Conservation (phyloP, 2,888 invertebrate species). For the Clostera curtula region DNA sequence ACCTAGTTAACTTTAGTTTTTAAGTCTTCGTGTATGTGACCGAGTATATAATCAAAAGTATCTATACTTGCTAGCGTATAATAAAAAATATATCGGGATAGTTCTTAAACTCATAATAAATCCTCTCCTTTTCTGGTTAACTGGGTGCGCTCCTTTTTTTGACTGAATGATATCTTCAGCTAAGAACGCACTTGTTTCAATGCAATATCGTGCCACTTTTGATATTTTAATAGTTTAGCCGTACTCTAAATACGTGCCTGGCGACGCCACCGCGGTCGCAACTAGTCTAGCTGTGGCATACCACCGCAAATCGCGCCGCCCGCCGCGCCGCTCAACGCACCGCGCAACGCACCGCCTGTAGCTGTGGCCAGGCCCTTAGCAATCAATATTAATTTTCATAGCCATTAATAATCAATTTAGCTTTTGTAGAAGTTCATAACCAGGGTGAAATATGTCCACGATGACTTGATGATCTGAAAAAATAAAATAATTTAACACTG, state of each 20-base stretch:
- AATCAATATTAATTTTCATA: not conserved
- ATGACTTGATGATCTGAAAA: constrained; percentile 35
- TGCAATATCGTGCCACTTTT: not conserved
- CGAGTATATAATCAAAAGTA: too few relatives aligned
- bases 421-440: constrained; percentile 26
- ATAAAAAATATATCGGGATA: not conserved
- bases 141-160: constrained; percentile 10
- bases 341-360: constrained; percentile 1
- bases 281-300: constrained; percentile 2
- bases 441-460: constrained; percentile 38
- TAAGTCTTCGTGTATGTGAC: too few relatives aligned
- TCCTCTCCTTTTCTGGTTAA: constrained; percentile 12
- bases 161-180: constrained; percentile 11
- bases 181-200: constrained; percentile 5
- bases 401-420: constrained; percentile 1
- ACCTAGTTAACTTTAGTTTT: too few relatives aligned
- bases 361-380: constrained; percentile 2
- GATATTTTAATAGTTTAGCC: not conserved
- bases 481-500: not conserved
- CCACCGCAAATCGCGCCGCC: constrained; percentile 2
- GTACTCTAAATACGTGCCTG: not conserved
- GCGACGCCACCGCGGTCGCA: constrained; percentile 1
- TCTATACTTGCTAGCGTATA: too few relatives aligned
- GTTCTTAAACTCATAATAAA: constrained; percentile 1
- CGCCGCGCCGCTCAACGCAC: constrained; percentile 1